Evolutionary conservation across 2,797 vertebrate genomes (phyloP), one percentile per base, ranked within the genome.

Genomic region (Nannoperca obscura): DNA sequence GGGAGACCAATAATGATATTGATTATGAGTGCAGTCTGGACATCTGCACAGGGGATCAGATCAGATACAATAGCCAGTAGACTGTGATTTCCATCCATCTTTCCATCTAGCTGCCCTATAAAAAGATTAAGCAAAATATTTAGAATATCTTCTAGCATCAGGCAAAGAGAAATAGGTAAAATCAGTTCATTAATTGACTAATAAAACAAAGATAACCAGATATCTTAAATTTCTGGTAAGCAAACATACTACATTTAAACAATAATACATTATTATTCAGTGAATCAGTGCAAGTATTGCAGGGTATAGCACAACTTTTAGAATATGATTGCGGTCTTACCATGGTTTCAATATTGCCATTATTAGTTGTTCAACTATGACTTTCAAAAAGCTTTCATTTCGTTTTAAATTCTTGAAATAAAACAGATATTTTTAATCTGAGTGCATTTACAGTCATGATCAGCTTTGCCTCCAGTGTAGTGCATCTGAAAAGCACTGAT

Each of bases 1-100:
- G 24, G 57, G 59, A 81, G 30, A 32, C 71, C 55, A 54, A 73
- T 44, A 71, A 49, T 52, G 5, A 75, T 62, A 74, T 55, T 74
- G 75, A 82, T 74, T 67, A 74, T 63, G 22, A 66, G 19, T 20
- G 72, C 46, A 84, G 19, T 11, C 49, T 53, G 34, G 49, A 3
- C 22, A 47, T 75, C 36, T 75, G 22, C 11, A 73, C 75, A 57
- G 10, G 0, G 12, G 10, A 54, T 14, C 58, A 24, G 42, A 34
- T 7, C 4, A 69, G 22, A 46, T 46, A 17, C 20, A 64, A 55
- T 6, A 55, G 20, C 15, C 46, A 8, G 52, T 19, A 50, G 49
- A 70, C 72, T 73, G 59, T 69, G 54, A 69, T 73, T 76, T 72
- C 71, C 67, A 52, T 76, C 63, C 63, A 76, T 76, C 68, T 54